Evolutionary conservation across 2,888 invertebrate species (phyloP).

Genomic region (Phengaris alcon): DNA sequence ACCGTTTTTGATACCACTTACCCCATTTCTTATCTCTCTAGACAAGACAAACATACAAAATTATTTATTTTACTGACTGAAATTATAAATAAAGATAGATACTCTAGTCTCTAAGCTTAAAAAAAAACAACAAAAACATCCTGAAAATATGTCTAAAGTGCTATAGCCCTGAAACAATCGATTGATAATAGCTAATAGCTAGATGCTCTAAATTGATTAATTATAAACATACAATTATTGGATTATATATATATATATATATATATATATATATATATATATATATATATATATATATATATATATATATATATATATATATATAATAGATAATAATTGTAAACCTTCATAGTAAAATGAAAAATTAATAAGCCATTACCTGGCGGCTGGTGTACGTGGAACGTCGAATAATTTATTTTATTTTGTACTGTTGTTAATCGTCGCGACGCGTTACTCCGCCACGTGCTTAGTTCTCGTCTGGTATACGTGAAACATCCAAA

Average conservation of each 20-base stretch:
- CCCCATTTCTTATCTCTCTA: too few species aligned
- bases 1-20: too few species aligned
- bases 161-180: background rate
- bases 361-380: background rate
- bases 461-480: too few species aligned
- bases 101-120: background rate
- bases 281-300: too few species aligned
- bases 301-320: too few species aligned
- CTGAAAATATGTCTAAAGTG: background rate
- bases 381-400: background rate
- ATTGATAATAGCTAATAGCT: background rate
- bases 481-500: too few species aligned
- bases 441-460: background rate
- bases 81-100: too few species aligned
- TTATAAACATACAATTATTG: background rate
- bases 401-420: background rate
- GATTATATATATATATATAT: background rate
- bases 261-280: too few species aligned
- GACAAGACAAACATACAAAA: too few species aligned
- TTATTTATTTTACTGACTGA: too few species aligned
- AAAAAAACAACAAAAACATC: background rate
- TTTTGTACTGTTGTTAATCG: background rate
- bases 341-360: background rate
- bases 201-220: constrained; percentile 7
- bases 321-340: background rate